Evolutionary conservation across 1,140 invertebrate genomes (phyloP), one percentile per base, ranked within the genome.

Genomic region (Sipha flava): DNA sequence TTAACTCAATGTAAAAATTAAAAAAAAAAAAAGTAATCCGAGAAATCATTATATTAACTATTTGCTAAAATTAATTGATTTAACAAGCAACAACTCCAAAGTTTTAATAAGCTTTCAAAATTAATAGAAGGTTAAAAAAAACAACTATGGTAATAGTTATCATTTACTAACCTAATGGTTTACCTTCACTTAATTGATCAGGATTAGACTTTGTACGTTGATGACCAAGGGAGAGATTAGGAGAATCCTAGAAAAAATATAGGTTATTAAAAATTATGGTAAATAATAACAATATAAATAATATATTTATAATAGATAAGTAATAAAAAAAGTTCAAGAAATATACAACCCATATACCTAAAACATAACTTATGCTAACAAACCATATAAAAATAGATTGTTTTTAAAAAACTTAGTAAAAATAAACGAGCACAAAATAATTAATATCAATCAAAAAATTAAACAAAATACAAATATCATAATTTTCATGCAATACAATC

Each of bases 181-280:
- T 59, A 23, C 49, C 70, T 54, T 77, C 73, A 26, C 29, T 29
- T 26, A 77, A 34, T 79, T 90, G 90, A 84, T 92, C 90, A 9
- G 91, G 91, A 83, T 89, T 91, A 40, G 90, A 92, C 82, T 91
- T 91, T 21, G 90, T 90, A 75, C 90, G 73, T 82, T 91, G 90
- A 84, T 92, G 90, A 72, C 62, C 59, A 7, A 80, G 14, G n/a
- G 79, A 59, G 18, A 59, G 34, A 10, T 59, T 77, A 75, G 31
- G 49, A 18, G 52, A 77, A 43, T 77, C 73, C 73, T 77, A 10
- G 10, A 73, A 73, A 34, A 47, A 75, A 72, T 31, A 52, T 9
- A 9, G 4, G n/a, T n/a, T 70, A 21, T 6, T 62, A 31, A 29
- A 62, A 34, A 18, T 26, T 7, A 34, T 18, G 3, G 16, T 18